A percentile compares a stretch with the other conserved stretches of the same genome.
Evolutionary conservation across 2,797 vertebrate genomes (phyloP).

Genomic region (Bucorvus abyssinicus): DNA sequence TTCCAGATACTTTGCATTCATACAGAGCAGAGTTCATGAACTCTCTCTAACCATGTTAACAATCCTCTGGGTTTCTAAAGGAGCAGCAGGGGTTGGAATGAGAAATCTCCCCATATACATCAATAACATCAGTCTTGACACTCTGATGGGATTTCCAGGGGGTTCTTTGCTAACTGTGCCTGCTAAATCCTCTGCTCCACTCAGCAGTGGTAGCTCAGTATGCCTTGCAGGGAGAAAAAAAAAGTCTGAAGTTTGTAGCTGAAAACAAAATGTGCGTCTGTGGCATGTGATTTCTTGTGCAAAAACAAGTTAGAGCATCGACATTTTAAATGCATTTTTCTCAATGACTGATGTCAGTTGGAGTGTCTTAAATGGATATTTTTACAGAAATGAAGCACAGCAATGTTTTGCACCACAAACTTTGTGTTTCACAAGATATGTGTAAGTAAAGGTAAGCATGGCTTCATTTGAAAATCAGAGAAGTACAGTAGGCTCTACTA

Average conservation of each 20-base stretch:
- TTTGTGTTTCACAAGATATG: not conserved
- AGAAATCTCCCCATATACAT: slow-evolving; percentile 76
- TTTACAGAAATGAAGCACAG: not conserved
- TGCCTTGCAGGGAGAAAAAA: slow-evolving; percentile 25
- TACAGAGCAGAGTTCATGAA: slow-evolving; percentile 82
- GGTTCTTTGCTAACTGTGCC: slow-evolving; percentile 55
- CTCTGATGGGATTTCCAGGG: slow-evolving; percentile 70
- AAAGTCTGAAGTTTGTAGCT: not conserved
- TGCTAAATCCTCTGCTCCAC: slow-evolving; percentile 29
- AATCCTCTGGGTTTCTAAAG: slow-evolving; percentile 81
- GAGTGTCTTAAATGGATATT: not conserved
- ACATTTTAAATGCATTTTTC: slow-evolving; percentile 3
- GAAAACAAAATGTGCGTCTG: slow-evolving; percentile 41
- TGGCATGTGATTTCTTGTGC: slow-evolving; percentile 16
- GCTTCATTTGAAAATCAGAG: not conserved
- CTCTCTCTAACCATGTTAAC: slow-evolving; percentile 79
- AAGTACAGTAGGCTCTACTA: not conserved
- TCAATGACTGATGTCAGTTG: not conserved
- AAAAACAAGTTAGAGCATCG: not conserved
- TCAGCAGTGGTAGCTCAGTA: slow-evolving; percentile 44
- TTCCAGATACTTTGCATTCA: slow-evolving; percentile 78
- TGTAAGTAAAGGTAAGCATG: not conserved
- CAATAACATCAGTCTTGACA: slow-evolving; percentile 79
- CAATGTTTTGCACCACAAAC: not conserved
- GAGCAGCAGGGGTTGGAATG: slow-evolving; percentile 78